Base-by-base conservation (phyloP, 2,113 vertebrate species). In the Octodon degus region DNA sequence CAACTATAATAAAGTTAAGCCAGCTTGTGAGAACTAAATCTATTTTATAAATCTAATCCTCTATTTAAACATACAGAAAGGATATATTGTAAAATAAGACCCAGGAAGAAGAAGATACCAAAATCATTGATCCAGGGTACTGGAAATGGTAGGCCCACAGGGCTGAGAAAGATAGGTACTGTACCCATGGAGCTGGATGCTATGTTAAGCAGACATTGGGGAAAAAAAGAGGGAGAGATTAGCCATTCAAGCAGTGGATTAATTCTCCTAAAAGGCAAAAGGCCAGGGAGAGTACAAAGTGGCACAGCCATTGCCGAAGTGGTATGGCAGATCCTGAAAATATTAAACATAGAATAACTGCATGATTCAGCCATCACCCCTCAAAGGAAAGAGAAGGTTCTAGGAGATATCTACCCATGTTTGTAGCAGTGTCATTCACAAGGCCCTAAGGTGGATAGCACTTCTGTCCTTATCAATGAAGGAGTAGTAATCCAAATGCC, bases 11-110 rank as follows among this genome's bases (percentile, higher is more conserved):
- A 84, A 97, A 37, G 30, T 37, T 50, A 60, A n/a, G 0, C 84
- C 93, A 95, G 53, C 30, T n/a, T 0, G 22, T 14, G 95, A 93
- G 87, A 0, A 50, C 16, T 63, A 34, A 68, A 79, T 32, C 60
- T 72, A 27, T 93, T 90, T 81, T 13, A 65, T 65, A 81, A 93
- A 97, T 86, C 3, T 76, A 88, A 16, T 20, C 76, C 60, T 55
- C 8, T 17, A 12, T 68, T 20, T 10, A 55, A 67, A 37, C 27
- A 34, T 5, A 16, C 17, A 30, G 9, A 88, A 30, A 88, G 20
- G 85, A 68, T 47, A 3, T 19, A 43, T 58, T 93, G n/a, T 84
- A 91, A 95, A 97, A 85, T 60, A 10, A 94, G 91, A 89, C 2
- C 58, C 55, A 20, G 81, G 43, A 58, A 84, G 53, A 34, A 77